Conservation (phyloP, 2,888 invertebrate genomes). For the Criorhina ranunculi region DNA sequence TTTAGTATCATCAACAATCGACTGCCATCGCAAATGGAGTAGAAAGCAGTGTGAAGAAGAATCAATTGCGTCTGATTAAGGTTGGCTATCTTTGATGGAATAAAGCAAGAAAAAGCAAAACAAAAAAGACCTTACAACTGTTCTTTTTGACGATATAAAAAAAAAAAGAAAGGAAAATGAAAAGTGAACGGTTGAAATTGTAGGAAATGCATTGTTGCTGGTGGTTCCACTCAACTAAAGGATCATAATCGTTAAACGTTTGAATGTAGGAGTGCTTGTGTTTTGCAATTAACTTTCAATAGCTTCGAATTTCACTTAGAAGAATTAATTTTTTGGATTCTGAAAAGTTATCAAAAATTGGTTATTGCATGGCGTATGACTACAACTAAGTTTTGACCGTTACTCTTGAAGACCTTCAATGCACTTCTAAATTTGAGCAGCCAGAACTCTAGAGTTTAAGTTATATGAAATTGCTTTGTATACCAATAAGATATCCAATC, state of each 20-base stretch:
- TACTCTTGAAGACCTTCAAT: no score
- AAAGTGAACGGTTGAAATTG: background rate
- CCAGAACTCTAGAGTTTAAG: no score
- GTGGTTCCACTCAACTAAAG: slow-evolving; percentile 15
- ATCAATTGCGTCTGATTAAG: slow-evolving; percentile 51
- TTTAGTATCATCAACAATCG: slow-evolving; percentile 49
- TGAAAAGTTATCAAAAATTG: no score
- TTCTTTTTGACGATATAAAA: background rate
- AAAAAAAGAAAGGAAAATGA: background rate
- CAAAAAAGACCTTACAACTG: background rate
- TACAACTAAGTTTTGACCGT: no score
- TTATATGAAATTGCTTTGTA: no score
- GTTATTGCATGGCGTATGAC: no score
- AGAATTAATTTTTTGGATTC: no score
- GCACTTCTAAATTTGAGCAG: no score
- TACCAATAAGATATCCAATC: no score
- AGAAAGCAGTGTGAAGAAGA: slow-evolving; percentile 34
- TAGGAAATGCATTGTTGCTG: slow-evolving; percentile 41
- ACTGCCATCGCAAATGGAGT: slow-evolving; percentile 50
- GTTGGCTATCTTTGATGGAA: background rate
- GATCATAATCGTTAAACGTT: slow-evolving; percentile 18
- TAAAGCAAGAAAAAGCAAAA: background rate
- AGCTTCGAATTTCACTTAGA: no score
- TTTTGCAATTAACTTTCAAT: no score
- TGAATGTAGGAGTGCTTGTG: background rate